phyloP scores from a whole-genome alignment of 2,888 invertebrate species.

The Amblyteles armatorius region DNA sequence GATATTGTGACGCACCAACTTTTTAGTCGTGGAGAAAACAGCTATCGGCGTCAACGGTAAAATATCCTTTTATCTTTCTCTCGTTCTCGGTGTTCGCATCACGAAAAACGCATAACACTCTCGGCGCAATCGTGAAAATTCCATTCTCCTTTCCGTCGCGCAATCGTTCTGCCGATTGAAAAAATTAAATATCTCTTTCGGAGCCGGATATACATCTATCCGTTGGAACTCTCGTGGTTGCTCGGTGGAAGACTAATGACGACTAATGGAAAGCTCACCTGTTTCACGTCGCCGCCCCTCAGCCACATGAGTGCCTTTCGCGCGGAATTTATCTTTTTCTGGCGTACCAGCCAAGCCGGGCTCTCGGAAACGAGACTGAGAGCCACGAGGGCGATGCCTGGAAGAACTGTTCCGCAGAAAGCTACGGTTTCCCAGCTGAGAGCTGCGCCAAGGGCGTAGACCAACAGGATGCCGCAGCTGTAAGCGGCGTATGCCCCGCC shows the following conservation, averaged over 20 bases:
- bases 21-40: not conserved
- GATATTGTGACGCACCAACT: conserved; percentile 5
- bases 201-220: not conserved
- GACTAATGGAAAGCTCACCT: conserved; percentile 77
- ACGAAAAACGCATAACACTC: conserved; percentile 48
- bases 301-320: conserved; percentile 87
- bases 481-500: conserved; percentile 92
- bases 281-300: conserved; percentile 86
- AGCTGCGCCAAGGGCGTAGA: conserved; percentile 90
- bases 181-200: conserved; percentile 33
- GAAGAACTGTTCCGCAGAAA: conserved; percentile 87
- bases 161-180: conserved; percentile 14
- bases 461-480: conserved; percentile 90
- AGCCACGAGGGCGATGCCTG: conserved; percentile 87
- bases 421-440: conserved; percentile 90
- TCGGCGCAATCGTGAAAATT: conserved; percentile 46
- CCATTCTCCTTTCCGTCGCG: conserved; percentile 34
- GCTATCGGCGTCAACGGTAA: conserved; percentile 6
- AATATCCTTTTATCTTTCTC: conserved; percentile 47
- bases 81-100: conserved; percentile 15
- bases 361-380: conserved; percentile 90
- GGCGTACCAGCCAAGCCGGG: conserved; percentile 90
- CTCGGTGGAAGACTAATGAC: not conserved
- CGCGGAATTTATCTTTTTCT: conserved; percentile 86
- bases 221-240: not conserved